phyloP scores from a whole-genome alignment of 2,797 vertebrate genomes.

The Diceros bicornis region DNA sequence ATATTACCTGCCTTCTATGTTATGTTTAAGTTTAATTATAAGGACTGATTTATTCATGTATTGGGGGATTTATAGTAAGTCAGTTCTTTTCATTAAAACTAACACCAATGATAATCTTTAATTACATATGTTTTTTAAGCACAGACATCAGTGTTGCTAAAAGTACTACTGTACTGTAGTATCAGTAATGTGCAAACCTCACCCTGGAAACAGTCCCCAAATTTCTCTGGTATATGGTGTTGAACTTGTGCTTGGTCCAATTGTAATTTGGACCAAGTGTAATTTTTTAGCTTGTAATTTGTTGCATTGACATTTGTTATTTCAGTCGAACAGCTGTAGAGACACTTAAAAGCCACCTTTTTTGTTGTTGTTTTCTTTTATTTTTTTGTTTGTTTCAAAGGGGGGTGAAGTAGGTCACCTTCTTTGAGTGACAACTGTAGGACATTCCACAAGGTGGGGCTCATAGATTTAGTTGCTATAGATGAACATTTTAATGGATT shows the following conservation, averaged over 20 bases:
- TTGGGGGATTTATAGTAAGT: background rate
- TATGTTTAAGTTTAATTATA: slow-evolving; percentile 30
- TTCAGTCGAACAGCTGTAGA: background rate
- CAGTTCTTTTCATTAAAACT: slow-evolving; percentile 19
- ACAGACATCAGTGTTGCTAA: background rate
- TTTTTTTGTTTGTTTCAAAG: slow-evolving; percentile 16
- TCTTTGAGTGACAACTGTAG: background rate
- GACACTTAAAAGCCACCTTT: background rate
- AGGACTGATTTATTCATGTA: background rate
- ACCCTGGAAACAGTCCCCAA: background rate
- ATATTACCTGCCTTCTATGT: background rate
- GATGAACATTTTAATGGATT: background rate
- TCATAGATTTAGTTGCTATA: background rate
- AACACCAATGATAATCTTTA: background rate
- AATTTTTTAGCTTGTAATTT: background rate
- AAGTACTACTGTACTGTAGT: background rate
- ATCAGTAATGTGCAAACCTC: background rate
- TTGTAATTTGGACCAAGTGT: background rate
- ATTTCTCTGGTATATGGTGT: background rate
- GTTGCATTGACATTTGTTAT: background rate
- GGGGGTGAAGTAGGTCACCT: background rate
- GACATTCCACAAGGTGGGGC: background rate
- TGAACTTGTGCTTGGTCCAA: background rate
- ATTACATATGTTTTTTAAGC: background rate
- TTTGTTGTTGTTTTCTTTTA: background rate